phyloP scores from a whole-genome alignment of 2,113 vertebrate species.

The Cinclus cinclus region DNA sequence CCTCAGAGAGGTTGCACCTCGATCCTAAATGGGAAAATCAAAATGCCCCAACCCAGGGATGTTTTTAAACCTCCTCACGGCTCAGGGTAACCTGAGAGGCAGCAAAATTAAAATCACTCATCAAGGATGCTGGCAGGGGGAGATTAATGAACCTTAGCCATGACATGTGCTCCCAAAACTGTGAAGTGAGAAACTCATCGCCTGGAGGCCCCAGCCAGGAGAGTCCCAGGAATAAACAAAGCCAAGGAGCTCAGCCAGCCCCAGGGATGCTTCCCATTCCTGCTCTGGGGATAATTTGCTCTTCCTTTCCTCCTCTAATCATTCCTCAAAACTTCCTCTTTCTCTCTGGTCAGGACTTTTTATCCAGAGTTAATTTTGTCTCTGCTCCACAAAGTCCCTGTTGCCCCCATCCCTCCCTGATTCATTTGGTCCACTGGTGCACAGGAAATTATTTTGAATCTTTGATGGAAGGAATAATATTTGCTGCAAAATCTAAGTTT shows the following conservation, averaged over 20 bases:
- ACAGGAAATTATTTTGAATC: not conserved
- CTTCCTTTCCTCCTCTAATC: not conserved
- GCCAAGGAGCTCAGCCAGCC: not conserved
- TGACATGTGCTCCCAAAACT: slow-evolving; percentile 22
- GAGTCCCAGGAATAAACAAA: not conserved
- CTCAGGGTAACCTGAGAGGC: not conserved
- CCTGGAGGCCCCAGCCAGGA: not conserved
- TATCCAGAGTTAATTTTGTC: not conserved
- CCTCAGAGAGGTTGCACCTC: rapidly evolving
- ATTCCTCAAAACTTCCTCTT: not conserved
- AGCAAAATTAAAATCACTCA: slow-evolving; percentile 26
- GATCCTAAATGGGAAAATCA: not conserved
- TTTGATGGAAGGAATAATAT: not conserved
- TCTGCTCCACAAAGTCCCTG: not conserved
- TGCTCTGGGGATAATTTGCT: not conserved
- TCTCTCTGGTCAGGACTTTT: not conserved
- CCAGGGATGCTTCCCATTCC: not conserved
- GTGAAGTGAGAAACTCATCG: slow-evolving; percentile 10
- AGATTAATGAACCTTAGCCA: not conserved
- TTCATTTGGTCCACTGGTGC: not conserved
- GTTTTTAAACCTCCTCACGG: not conserved
- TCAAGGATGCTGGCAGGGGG: rapidly evolving
- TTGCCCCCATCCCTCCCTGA: not conserved
- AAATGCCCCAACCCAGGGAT: not conserved
- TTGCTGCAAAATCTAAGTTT: not conserved